A percentile compares a stretch with the other conserved stretches of the same genome.
phyloP scores from a whole-genome alignment of 2,113 vertebrate species.

The Perognathus longimembris region DNA sequence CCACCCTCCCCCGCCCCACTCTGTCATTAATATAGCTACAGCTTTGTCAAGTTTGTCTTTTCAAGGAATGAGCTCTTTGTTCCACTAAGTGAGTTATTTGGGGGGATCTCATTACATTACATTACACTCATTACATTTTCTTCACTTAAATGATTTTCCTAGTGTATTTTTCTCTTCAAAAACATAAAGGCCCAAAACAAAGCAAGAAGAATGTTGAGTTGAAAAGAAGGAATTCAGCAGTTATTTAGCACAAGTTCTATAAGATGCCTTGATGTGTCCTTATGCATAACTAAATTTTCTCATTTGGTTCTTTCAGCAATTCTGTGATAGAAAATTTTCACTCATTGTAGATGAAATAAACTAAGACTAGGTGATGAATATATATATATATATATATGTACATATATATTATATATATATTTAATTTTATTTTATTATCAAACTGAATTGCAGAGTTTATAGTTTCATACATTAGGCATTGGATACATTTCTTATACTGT shows the following conservation, averaged over 20 bases:
- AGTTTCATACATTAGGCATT: too few species aligned
- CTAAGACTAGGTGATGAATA: neutral
- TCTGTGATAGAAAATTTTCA: neutral
- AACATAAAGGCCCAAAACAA: neutral
- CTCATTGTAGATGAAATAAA: slow-evolving; percentile 39
- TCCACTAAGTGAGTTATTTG: too few species aligned
- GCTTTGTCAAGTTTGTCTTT: too few species aligned
- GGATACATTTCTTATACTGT: too few species aligned
- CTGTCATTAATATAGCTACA: too few species aligned
- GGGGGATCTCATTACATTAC: too few species aligned
- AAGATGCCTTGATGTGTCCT: neutral
- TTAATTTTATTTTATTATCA: too few species aligned
- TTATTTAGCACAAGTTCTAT: neutral
- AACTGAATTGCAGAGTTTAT: too few species aligned
- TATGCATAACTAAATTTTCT: neutral
- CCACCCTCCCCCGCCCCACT: too few species aligned
- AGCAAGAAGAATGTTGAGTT: slow-evolving; percentile 5
- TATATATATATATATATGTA: too few species aligned
- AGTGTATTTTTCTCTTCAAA: neutral
- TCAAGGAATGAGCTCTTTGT: too few species aligned
- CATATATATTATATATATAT: too few species aligned
- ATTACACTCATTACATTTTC: neutral
- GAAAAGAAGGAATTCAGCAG: neutral
- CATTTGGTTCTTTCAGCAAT: neutral
- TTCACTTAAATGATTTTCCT: slow-evolving; percentile 36